phyloP scores from a whole-genome alignment of 1,140 invertebrate genomes.

The Pissodes strobi region DNA sequence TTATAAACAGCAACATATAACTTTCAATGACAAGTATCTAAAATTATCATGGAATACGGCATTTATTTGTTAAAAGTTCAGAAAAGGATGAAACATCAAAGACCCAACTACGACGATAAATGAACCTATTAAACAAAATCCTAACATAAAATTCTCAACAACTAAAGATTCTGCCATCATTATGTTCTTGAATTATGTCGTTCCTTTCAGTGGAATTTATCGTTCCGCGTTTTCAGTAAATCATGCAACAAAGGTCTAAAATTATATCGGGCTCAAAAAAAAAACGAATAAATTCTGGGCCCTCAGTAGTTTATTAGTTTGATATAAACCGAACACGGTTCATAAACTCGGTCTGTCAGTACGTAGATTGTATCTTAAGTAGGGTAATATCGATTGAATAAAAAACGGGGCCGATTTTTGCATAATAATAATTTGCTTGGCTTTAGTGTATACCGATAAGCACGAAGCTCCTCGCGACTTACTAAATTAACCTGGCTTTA shows the following conservation, averaged over 20 bases:
- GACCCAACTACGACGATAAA: no score
- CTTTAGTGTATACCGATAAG: conserved; percentile 1
- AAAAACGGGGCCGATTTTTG: conserved; percentile 27
- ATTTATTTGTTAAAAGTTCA: no score
- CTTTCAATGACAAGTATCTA: no score
- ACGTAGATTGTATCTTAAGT: conserved; percentile 28
- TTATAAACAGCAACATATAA: no score
- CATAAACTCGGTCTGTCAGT: conserved; percentile 25
- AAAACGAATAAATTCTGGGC: conserved; percentile 20
- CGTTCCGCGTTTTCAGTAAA: conserved; percentile 14
- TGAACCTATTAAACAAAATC: no score
- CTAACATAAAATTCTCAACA: no score
- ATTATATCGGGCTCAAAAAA: conserved; percentile 12
- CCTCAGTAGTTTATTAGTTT: conserved; percentile 28
- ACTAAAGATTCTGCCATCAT: no score
- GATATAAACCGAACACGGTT: conserved; percentile 29
- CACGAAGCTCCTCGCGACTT: conserved; percentile 4
- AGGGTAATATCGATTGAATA: conserved; percentile 26
- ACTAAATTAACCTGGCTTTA: conserved; percentile 17
- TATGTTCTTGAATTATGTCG: no score
- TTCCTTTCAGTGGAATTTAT: conserved; percentile 9
- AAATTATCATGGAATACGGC: no score
- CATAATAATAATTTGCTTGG: conserved; percentile 25
- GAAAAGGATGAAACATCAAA: no score
- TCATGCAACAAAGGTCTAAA: conserved; percentile 17